Evolutionary conservation across 2,888 invertebrate species (phyloP).

Genomic region (Campaea margaritaria): DNA sequence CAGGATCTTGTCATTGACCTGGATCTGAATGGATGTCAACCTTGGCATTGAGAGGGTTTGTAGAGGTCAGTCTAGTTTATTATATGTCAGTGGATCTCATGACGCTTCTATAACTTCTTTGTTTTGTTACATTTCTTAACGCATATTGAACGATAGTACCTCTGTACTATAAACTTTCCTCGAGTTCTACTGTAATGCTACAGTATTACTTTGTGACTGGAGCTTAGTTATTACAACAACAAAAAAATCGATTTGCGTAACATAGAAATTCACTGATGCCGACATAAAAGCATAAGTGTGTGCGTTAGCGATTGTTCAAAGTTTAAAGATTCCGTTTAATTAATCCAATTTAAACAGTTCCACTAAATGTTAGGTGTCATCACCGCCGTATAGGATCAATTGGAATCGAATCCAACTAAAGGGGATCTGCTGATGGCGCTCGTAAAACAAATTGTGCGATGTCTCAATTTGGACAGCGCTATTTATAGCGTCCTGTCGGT

Average conservation of each 20-base stretch:
- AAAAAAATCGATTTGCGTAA: too few species aligned
- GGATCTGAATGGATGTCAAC: too few species aligned
- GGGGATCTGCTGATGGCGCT: slow-evolving; percentile 39
- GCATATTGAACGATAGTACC: too few species aligned
- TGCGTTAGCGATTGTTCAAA: background rate
- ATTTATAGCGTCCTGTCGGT: slow-evolving; percentile 47
- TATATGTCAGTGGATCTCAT: too few species aligned
- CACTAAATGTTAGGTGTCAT: slow-evolving; percentile 18
- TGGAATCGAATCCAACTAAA: slow-evolving; percentile 39
- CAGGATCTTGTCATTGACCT: background rate
- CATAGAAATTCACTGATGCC: too few species aligned
- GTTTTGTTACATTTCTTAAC: too few species aligned
- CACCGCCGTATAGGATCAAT: slow-evolving; percentile 24
- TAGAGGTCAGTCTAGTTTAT: too few species aligned
- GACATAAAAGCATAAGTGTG: too few species aligned
- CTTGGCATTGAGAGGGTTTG: too few species aligned
- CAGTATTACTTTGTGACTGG: background rate
- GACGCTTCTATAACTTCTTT: too few species aligned
- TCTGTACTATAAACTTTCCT: too few species aligned
- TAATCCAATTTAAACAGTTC: slow-evolving; percentile 24
- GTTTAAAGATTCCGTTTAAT: slow-evolving; percentile 12
- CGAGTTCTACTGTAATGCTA: too few species aligned
- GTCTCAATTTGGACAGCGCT: slow-evolving; percentile 58
- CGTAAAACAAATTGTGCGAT: slow-evolving; percentile 58
- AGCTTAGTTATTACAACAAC: background rate